These are phyloP conservation scores for Xanthia togata DNA, from an alignment of 2,888 invertebrate genomes.

Conservation along the genomic window DNA sequence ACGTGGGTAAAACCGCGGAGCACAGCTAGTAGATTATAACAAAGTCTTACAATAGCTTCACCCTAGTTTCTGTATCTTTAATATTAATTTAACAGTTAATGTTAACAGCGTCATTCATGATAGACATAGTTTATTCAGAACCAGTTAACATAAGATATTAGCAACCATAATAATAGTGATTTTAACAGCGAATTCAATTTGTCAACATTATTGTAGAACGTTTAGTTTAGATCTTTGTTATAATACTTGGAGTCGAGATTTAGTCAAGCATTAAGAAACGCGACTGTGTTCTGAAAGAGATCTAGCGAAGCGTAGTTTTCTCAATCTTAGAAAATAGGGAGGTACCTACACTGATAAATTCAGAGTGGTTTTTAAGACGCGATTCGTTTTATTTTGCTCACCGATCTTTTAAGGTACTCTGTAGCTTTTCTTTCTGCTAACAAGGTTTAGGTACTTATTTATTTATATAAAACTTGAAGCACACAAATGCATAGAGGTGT, in stretches of 20 bases:
- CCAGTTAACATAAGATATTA: background rate
- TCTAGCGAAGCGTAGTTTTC: conserved; percentile 12
- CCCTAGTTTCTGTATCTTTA: background rate
- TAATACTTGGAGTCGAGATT: background rate
- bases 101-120: background rate
- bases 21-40: too few relatives aligned
- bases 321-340: background rate
- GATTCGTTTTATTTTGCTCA: background rate
- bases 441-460: too few relatives aligned
- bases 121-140: conserved; percentile 12
- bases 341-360: background rate
- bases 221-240: conserved; percentile 9
- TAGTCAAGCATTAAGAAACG: conserved; percentile 14
- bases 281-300: background rate
- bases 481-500: too few relatives aligned
- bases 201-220: conserved; percentile 8
- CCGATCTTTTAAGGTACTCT: too few relatives aligned
- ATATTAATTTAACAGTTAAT: too few relatives aligned
- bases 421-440: too few relatives aligned
- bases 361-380: background rate
- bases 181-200: background rate
- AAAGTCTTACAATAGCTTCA: too few relatives aligned
- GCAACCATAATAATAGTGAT: background rate
- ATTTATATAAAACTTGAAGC: too few relatives aligned
- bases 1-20: too few relatives aligned